Conservation (phyloP, 2,888 invertebrate genomes). For the Cryptops parisi region DNA sequence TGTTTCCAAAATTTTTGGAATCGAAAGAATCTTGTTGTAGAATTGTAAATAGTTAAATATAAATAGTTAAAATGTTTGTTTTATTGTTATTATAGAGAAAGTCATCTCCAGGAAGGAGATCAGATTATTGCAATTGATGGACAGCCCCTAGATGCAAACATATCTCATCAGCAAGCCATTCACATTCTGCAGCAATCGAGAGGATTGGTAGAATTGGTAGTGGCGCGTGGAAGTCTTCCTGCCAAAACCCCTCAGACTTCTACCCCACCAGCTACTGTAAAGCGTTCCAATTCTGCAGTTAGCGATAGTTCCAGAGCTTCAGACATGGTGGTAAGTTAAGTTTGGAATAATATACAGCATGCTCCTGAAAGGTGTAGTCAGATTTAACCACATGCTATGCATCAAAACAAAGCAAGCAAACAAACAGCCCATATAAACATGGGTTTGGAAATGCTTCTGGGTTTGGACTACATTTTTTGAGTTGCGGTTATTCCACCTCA, state of each 20-base stretch:
- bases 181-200: slow-evolving; percentile 57
- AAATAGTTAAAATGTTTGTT: neutral
- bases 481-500: too few species aligned
- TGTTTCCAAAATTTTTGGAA: too few species aligned
- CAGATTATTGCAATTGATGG: slow-evolving; percentile 72
- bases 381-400: too few species aligned
- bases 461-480: too few species aligned
- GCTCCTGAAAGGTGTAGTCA: too few species aligned
- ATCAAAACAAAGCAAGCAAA: too few species aligned
- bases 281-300: slow-evolving; percentile 45
- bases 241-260: slow-evolving; percentile 1
- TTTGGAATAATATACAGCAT: too few species aligned
- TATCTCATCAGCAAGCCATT: slow-evolving; percentile 70
- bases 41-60: neutral
- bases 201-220: slow-evolving; percentile 36
- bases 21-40: neutral
- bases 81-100: slow-evolving; percentile 40
- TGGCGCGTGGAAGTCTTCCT: slow-evolving; percentile 28
- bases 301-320: slow-evolving; percentile 51
- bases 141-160: slow-evolving; percentile 50
- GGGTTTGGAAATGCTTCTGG: too few species aligned
- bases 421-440: too few species aligned
- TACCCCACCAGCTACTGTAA: slow-evolving; percentile 28
- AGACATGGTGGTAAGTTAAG: slow-evolving; percentile 48
- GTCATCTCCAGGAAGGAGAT: slow-evolving; percentile 58